These are phyloP conservation scores for Temnothorax unifasciatus DNA, from an alignment of 2,888 invertebrate genomes.

Conservation along the genomic window DNA sequence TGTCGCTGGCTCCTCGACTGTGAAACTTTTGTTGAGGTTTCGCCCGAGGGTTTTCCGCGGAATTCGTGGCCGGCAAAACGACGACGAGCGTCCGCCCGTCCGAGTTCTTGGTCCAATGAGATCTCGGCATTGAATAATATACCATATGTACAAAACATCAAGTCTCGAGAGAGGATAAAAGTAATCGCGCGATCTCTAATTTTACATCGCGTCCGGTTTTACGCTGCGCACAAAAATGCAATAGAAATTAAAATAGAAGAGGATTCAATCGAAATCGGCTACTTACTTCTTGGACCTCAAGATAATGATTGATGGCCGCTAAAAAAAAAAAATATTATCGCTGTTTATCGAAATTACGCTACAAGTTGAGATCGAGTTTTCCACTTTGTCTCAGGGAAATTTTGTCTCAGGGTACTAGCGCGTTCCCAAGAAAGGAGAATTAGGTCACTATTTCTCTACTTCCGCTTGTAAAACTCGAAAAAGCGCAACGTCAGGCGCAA, in stretches of 20 bases:
- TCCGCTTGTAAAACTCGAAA: conserved; percentile 1
- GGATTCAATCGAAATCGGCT: background rate
- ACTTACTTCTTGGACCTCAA: background rate
- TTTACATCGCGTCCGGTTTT: background rate
- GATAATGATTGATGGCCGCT: background rate
- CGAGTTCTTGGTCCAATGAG: conserved; percentile 44
- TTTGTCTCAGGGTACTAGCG: background rate
- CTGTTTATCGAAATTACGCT: background rate
- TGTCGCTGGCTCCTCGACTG: conserved; percentile 81
- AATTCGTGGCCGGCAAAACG: conserved; percentile 60
- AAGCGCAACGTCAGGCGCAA: conserved; percentile 23
- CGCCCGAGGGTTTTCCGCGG: conserved; percentile 79
- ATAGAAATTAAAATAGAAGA: background rate
- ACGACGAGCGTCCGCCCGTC: conserved; percentile 31
- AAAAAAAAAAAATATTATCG: background rate
- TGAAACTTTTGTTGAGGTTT: conserved; percentile 82
- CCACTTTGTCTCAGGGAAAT: background rate
- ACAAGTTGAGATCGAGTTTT: background rate
- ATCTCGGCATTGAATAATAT: conserved; percentile 45
- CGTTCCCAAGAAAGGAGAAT: background rate
- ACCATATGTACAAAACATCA: conserved; percentile 5
- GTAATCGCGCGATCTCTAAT: conserved; percentile 41
- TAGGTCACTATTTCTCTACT: conserved; percentile 25
- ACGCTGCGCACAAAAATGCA: background rate
- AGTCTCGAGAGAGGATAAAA: conserved; percentile 11